Evolutionary conservation across 64 coral and sea anemone genomes (phyloP).

Genomic region (Montipora sp.): DNA sequence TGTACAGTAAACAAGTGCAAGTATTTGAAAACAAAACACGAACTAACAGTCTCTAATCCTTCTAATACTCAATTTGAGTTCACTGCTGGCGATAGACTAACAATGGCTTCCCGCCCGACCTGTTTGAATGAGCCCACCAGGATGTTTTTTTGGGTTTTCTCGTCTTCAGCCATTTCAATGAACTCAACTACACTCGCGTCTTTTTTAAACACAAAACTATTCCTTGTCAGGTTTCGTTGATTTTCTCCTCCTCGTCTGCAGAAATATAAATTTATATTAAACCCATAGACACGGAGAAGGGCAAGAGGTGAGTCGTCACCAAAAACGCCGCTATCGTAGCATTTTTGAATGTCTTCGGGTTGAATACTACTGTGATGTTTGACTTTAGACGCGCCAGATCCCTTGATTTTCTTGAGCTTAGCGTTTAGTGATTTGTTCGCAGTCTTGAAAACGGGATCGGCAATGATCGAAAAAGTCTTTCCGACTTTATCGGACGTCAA

Average conservation of each 20-base stretch:
- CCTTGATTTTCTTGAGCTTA: conserved; percentile 60
- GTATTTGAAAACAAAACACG: too few species aligned
- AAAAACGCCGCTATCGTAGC: conserved; percentile 40
- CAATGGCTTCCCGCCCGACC: too few species aligned
- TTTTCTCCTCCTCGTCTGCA: conserved; percentile 10
- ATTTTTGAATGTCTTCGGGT: conserved; percentile 57
- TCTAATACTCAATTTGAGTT: too few species aligned
- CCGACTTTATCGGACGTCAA: too few species aligned
- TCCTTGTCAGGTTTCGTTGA: neutral
- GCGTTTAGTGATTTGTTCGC: conserved; percentile 50
- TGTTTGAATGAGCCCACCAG: neutral
- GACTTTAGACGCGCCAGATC: conserved; percentile 13
- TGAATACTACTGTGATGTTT: conserved; percentile 42
- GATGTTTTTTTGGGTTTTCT: conserved; percentile 23
- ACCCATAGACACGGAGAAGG: neutral
- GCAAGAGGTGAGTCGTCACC: neutral
- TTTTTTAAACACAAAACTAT: conserved; percentile 25
- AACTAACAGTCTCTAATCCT: too few species aligned
- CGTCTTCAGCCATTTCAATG: conserved; percentile 26
- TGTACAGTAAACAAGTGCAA: too few species aligned
- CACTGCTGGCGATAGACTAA: too few species aligned
- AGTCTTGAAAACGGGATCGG: conserved; percentile 23
- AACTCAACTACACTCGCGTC: conserved; percentile 34
- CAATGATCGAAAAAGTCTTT: conserved; percentile 35
- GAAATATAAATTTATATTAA: conserved; percentile 14